Conservation (phyloP, 1,140 invertebrate genomes). For the Scaptomyza hsui region DNA sequence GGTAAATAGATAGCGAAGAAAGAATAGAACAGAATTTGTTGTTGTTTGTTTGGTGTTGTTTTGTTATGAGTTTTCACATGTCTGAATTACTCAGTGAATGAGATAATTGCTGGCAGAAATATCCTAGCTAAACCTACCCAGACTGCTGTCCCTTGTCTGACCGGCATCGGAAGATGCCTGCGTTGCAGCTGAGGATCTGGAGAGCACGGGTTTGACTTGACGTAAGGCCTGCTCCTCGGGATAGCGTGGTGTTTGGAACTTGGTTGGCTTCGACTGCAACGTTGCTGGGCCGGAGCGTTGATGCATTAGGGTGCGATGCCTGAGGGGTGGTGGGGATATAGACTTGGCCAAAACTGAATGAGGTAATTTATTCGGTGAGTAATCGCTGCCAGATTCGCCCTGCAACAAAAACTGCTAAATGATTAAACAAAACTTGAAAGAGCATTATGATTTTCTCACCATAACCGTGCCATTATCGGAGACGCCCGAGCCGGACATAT, state of each 20-base stretch:
- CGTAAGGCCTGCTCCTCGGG: constrained; percentile 80
- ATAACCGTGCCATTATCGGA: constrained; percentile 85
- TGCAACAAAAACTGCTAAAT: constrained; percentile 24
- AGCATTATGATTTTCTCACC: constrained; percentile 39
- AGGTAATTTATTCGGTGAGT: constrained; percentile 84
- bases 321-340: constrained; percentile 84
- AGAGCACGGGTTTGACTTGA: constrained; percentile 73
- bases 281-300: constrained; percentile 82
- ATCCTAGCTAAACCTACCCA: constrained; percentile 49
- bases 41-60: constrained; percentile 25
- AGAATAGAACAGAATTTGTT: constrained; percentile 39
- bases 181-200: constrained; percentile 47
- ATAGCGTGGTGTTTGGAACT: constrained; percentile 83
- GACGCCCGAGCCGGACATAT: constrained; percentile 84
- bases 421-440: background rate
- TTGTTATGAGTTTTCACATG: constrained; percentile 43
- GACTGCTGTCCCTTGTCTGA: constrained; percentile 78
- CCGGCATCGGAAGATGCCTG: constrained; percentile 53
- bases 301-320: constrained; percentile 82
- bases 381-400: constrained; percentile 84
- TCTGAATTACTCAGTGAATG: constrained; percentile 52
- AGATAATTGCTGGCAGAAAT: background rate
- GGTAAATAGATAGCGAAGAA: constrained; percentile 35
- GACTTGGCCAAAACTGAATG: constrained; percentile 84
- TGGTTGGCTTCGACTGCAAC: constrained; percentile 80